Evolutionary conservation across 2,113 vertebrate species (phyloP), one percentile per base, ranked within the genome.

Genomic region (Rutilus rutilus): DNA sequence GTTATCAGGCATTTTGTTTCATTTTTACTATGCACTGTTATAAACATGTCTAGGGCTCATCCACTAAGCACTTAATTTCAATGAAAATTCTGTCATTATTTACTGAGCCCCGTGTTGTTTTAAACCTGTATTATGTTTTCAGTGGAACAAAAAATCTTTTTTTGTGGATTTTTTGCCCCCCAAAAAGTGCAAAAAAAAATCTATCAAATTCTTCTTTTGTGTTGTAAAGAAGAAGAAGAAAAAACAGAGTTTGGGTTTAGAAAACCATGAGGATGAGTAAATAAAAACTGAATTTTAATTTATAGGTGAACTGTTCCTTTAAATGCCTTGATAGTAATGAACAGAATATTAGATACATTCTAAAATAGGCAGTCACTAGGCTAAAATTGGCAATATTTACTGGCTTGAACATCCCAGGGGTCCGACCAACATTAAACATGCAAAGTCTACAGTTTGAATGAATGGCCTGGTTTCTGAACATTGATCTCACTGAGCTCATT

Each of bases 401-500:
- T 82, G 78, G 67, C 42, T 82, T 59, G n/a, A 74, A 59, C 12
- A 33, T 77, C 81, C 33, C 79, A 79, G 45, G 65, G 42, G 76
- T 83, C 60, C n/a, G 62, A 64, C 30, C 54, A 50, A 73, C 71
- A 87, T 71, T 74, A 39, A 80, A 82, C 65, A 67, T 85, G 50
- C 33, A 78, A 60, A 45, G 82, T 76, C 62, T 65, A 57, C 81
- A 69, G 54, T 85, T 82, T 74, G 54, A 84, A 52, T 75, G 45
- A 62, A 78, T 78, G 45, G 12, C 78, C 78, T 67, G 39, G 85
- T 47, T 62, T 64, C 59, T 64, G 60, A 80, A 39, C 80, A 87
- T 87, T 89, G 83, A 85, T 88, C 84, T 77, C 25, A n/a, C 89
- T 74, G 9, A 87, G 77, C 59, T 88, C 52, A 45, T 87, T 83